phyloP scores from a whole-genome alignment of 2,113 vertebrate genomes.

The Psilopsiagon aymara region DNA sequence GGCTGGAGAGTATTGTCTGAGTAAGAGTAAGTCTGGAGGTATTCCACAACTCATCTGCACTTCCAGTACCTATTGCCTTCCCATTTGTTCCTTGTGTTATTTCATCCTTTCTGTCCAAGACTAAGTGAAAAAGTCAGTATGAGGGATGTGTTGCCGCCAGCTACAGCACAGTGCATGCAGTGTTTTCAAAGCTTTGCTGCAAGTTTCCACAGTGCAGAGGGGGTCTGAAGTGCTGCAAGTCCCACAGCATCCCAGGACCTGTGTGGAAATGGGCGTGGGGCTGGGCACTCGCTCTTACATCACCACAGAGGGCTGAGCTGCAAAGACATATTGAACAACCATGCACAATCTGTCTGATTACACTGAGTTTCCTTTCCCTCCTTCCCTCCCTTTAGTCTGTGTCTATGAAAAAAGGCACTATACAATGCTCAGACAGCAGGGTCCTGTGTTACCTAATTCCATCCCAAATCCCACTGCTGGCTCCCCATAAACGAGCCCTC shows the following conservation, averaged over 20 bases:
- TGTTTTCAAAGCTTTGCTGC: background rate
- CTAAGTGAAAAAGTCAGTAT: background rate
- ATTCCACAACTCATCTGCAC: background rate
- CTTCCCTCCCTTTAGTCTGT: background rate
- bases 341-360: background rate
- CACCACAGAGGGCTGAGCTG: background rate
- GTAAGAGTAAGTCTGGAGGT: background rate
- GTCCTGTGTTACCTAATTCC: background rate
- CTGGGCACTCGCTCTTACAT: background rate
- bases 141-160: background rate
- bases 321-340: background rate
- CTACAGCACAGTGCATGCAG: accelerated
- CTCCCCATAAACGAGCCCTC: background rate
- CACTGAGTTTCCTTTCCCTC: background rate
- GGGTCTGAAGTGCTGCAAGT: background rate
- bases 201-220: background rate
- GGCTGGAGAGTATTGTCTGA: background rate
- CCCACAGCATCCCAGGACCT: background rate
- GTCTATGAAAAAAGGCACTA: background rate
- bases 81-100: background rate
- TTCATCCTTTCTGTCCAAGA: background rate
- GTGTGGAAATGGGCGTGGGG: accelerated
- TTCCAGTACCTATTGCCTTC: background rate
- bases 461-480: background rate
- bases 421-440: background rate